Evolutionary conservation across 2,113 vertebrate genomes (phyloP), one percentile per base, ranked within the genome.

Genomic region (Hyaena hyaena): DNA sequence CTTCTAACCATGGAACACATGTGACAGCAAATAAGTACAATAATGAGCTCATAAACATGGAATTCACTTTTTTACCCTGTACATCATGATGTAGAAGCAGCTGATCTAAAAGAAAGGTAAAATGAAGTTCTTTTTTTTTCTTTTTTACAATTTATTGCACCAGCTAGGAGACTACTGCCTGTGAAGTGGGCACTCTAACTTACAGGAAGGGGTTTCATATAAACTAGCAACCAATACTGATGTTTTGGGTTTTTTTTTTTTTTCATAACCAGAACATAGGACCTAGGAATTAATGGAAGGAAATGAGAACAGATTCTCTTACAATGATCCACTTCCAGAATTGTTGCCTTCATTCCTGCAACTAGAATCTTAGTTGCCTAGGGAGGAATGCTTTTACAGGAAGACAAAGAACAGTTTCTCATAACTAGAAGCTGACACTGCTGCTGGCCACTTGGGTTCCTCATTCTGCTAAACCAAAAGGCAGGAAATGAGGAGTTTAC

Each of bases 351-450:
- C 53, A 93, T 69, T 90, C 89, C 28, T 91, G 24, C 53, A 65
- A 69, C 4, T 90, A 71, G n/a, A 92, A 21, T 58, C 68, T 87
- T 79, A 39, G 58, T 82, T 95, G 63, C 31, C 71, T 88, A 14
- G 11, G 73, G 65, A 95, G 55, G 9, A 88, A 88, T 83, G 26
- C 24, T 87, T 93, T 79, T n/a, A 61, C 2, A 91, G 71, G 35
- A 31, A 33, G 55, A 80, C 5, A 80, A 74, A 74, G 39, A 87
- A 80, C 10, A 92, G 19, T 65, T 66, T 10, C 24, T 90, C n/a
- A 39, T 81, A 88, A 88, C 65, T 55, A 11, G 82, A 96, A 80
- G 28, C 24, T 91, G 61, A 79, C 55, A 79, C 79, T 94, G 63
- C 39, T 50, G 74, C 17, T 45, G 77, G 81, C 19, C 61, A 74